Conservation (phyloP, 2,797 vertebrate species). For the Helostoma temminkii region DNA sequence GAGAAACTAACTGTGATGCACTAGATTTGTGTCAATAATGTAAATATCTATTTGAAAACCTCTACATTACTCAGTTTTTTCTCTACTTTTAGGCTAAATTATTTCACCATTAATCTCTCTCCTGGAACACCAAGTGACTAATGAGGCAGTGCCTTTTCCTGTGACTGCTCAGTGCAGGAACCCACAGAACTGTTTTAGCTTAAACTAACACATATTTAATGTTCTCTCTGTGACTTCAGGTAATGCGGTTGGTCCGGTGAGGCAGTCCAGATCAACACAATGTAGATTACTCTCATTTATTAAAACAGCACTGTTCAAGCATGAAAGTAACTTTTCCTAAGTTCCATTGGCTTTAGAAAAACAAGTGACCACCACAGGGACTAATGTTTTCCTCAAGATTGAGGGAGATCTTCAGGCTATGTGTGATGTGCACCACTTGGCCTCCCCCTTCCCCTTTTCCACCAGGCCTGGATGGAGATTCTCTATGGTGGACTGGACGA, state of each 20-base stretch:
- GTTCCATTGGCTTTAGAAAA: conserved; percentile 67
- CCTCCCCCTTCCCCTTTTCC: conserved; percentile 64
- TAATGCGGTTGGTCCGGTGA: conserved; percentile 62
- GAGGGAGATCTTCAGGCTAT: conserved; percentile 86
- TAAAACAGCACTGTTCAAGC: conserved; percentile 76
- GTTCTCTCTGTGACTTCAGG: conserved; percentile 66
- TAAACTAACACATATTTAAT: conserved; percentile 73
- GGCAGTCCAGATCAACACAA: conserved; percentile 66
- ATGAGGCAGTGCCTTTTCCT: conserved; percentile 51
- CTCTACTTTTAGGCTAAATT: conserved; percentile 23
- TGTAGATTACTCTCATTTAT: conserved; percentile 81
- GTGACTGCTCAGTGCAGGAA: conserved; percentile 42
- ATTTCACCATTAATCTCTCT: conserved; percentile 43
- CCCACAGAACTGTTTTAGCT: conserved; percentile 56
- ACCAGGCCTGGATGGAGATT: conserved; percentile 62
- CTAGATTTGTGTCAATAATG: conserved; percentile 23
- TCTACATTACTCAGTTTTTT: conserved; percentile 20
- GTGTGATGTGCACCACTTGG: conserved; percentile 70
- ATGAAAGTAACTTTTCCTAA: conserved; percentile 79
- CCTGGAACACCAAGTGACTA: conserved; percentile 57
- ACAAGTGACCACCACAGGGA: conserved; percentile 72
- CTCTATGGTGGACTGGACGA: conserved; percentile 67
- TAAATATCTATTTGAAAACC: conserved; percentile 18
- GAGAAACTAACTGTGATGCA: conserved; percentile 24
- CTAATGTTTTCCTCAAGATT: conserved; percentile 82